Evolutionary conservation across 2,113 vertebrate species (phyloP), one percentile per base, ranked within the genome.

Genomic region (Oncorhynchus mykiss): DNA sequence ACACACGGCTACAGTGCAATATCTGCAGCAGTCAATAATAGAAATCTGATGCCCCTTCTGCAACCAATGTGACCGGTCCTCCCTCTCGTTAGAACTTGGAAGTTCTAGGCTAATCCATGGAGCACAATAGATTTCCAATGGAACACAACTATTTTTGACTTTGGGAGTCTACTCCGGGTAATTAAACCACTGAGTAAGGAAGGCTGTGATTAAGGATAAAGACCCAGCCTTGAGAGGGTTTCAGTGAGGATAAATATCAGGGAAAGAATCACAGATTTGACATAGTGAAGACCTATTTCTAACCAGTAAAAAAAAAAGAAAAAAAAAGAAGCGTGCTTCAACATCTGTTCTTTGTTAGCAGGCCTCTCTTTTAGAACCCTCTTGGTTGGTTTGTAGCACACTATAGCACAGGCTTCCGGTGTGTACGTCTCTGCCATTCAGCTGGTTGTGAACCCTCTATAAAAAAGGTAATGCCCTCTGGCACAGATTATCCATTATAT

Each of bases 11-110:
- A 96, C 95, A 95, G 94, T 94, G 95, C 95, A 96, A 96, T 96
- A 96, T 96, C 95, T 96, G 94, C 94, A 94, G 93, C 94, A 95
- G 96, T 97, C 96, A 97, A 98, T 98, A 98, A 96, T 95, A 94
- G 95, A 95, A 96, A 96, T 96, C 94, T 96, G 94, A 96, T 96
- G 95, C 95, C 95, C 93, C 93, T 92, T 92, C 92, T 93, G 91
- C 93, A 94, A 95, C 95, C 95, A 96, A 95, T 94, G 96, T 94
- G 95, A 95, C 93, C 89, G 90, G 90, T 92, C 94, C 86, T 94
- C 95, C 94, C 93, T 95, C 95, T 94, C 90, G 92, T 96, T 93
- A 92, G 93, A 93, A 88, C 94, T 95, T 95, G 94, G 93, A 94
- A 94, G 92, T 89, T 93, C 91, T 85, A 89, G 86, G 87, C 90